Percentiles rank a stretch among this genome's conserved stretches.
phyloP scores from a whole-genome alignment of 2,888 invertebrate genomes.

The Epirrhoe tristata region DNA sequence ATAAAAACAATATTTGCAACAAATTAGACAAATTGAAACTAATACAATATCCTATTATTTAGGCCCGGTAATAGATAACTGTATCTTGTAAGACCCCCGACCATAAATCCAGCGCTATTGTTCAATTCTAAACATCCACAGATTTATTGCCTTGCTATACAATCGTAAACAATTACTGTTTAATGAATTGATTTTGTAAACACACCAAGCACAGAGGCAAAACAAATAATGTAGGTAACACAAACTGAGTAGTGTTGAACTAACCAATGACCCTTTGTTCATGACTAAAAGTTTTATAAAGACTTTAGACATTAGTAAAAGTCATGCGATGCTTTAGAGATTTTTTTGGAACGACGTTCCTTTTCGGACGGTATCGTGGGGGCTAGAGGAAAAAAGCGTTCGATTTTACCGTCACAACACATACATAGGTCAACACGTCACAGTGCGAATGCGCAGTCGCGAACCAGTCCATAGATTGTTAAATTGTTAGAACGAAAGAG shows the following conservation, averaged over 20 bases:
- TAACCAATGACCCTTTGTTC: no score
- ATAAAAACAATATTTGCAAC: neutral
- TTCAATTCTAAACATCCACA: conserved; percentile 63
- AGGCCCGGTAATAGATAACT: conserved; percentile 16
- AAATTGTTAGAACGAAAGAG: no score
- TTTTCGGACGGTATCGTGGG: no score
- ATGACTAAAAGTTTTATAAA: no score
- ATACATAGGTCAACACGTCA: no score
- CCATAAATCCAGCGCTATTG: conserved; percentile 51
- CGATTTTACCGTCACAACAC: no score
- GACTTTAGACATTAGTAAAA: no score
- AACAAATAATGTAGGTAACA: neutral
- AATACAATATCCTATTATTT: conserved; percentile 1
- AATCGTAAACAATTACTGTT: conserved; percentile 63
- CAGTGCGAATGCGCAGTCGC: no score
- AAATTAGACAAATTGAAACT: neutral
- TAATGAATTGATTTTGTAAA: conserved; percentile 64
- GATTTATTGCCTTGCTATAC: conserved; percentile 61
- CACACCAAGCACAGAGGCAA: conserved; percentile 4
- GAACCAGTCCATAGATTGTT: no score
- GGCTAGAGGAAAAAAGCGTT: no score
- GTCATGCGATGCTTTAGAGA: no score
- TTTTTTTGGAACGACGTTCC: no score
- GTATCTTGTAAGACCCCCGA: conserved; percentile 30
- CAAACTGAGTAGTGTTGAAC: neutral